These are phyloP conservation scores for Cyanocitta stelleri DNA, from an alignment of 2,113 vertebrate genomes.

Conservation along the genomic window DNA sequence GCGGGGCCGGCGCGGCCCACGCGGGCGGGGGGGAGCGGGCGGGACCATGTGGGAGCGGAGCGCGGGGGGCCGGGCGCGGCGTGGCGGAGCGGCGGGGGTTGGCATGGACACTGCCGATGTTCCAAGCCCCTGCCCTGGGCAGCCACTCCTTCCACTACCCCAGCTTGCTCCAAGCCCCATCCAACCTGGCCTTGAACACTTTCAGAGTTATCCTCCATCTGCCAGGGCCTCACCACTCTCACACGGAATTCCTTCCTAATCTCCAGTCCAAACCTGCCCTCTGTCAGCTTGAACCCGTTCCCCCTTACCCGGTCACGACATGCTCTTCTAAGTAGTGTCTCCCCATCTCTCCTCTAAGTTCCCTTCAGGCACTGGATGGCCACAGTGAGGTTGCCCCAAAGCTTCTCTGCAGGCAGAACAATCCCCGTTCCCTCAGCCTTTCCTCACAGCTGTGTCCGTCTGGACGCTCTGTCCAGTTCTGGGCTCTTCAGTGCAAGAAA, in stretches of 20 bases:
- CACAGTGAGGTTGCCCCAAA: rapidly evolving
- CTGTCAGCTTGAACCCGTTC: neutral
- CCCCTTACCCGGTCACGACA: neutral
- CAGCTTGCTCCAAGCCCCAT: neutral
- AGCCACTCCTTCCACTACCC: rapidly evolving
- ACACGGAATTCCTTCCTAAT: neutral
- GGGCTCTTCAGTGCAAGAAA: neutral
- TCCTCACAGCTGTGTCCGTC: neutral
- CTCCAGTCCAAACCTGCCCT: neutral
- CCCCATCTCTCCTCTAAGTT: neutral
- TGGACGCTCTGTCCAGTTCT: rapidly evolving
- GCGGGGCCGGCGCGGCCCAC: neutral
- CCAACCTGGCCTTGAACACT: neutral
- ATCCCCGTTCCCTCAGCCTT: neutral
- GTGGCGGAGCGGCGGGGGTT: no score
- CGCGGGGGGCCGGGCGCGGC: neutral
- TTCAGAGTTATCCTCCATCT: neutral
- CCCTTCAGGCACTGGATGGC: neutral
- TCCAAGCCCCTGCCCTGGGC: no score
- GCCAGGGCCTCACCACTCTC: neutral
- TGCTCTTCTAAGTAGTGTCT: no score
- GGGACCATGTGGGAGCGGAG: neutral
- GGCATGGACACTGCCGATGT: no score
- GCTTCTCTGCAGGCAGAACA: neutral
- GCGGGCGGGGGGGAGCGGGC: neutral